Evolutionary conservation across 1,140 invertebrate genomes (phyloP), one percentile per base, ranked within the genome.

Genomic region (Meloidogyne hapla): DNA sequence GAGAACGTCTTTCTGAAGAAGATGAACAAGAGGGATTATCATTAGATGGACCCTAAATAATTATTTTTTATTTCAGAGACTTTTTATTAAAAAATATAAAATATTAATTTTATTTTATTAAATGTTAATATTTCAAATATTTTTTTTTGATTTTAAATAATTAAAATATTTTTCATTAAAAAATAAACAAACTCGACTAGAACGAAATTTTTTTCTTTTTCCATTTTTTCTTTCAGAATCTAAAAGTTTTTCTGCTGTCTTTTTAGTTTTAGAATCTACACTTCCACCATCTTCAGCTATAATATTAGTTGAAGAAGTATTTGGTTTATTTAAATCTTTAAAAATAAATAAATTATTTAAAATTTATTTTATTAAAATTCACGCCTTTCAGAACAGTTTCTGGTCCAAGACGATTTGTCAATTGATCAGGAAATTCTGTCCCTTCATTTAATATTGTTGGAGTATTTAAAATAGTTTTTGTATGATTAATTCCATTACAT

Each of bases 1-100:
- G 76, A 6, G 78, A 80, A 62, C 83, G 80, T 15, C 74, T 76
- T 67, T 74, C 65, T 13, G 75, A 74, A 15, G 75, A 72, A 18
- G 75, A 73, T 5, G 75, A 72, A 38, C 67, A 63, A 2, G 75
- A 71, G 5, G 75, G 48, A 40, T 75, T 67, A 13, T 75, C 69
- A 48, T 56, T 28, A 13, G 65, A 75, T 15, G 23, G 74, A 42
- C 74, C 74, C 74, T 67, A 28, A n/a, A 68, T 6, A 68, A n/a
- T 0, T 1, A 71, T 8, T 71, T 69, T 48, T 8, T 66, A 18
- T 66, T 5, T 66, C 38, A 15, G 64, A 66, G 38, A n/a, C n/a
- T n/a, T n/a, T n/a, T n/a, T n/a, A n/a, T n/a, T n/a, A n/a, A n/a
- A n/a, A n/a, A n/a, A n/a, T n/a, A n/a, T n/a, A n/a, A n/a, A n/a